Conservation (phyloP, 2,113 vertebrate genomes). For the Dasypus novemcinctus region DNA sequence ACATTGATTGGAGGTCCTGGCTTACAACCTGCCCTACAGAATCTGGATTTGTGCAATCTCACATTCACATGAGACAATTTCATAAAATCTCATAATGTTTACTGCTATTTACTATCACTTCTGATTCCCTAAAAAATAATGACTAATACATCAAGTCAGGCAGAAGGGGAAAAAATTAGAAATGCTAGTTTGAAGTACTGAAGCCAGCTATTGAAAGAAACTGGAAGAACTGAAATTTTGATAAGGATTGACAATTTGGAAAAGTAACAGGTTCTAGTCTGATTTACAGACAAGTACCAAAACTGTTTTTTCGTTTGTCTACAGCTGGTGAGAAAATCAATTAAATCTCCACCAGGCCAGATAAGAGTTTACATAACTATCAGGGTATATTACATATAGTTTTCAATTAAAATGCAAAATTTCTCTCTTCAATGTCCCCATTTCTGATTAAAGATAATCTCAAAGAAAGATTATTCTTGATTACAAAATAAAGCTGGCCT, state of each 20-base stretch:
- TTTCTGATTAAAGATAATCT: neutral
- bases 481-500: neutral
- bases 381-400: neutral
- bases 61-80: too few relatives aligned
- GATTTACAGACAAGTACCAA: neutral
- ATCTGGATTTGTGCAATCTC: too few relatives aligned
- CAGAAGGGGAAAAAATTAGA: neutral
- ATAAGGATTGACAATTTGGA: neutral
- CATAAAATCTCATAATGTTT: too few relatives aligned
- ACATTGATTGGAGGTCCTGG: too few relatives aligned
- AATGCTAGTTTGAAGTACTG: neutral
- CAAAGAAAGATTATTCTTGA: neutral
- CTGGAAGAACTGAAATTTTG: neutral
- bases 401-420: neutral
- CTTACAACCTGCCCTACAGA: too few relatives aligned
- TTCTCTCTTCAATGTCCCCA: neutral
- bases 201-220: neutral
- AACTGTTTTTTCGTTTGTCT: slow-evolving; percentile 15
- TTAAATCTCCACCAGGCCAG: neutral
- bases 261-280: neutral
- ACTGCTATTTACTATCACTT: too few relatives aligned
- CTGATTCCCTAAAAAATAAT: too few relatives aligned
- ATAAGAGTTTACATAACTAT: neutral
- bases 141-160: neutral
- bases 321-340: neutral